phyloP scores from a whole-genome alignment of 2,888 invertebrate genomes.

The Peribatodes rhomboidaria region DNA sequence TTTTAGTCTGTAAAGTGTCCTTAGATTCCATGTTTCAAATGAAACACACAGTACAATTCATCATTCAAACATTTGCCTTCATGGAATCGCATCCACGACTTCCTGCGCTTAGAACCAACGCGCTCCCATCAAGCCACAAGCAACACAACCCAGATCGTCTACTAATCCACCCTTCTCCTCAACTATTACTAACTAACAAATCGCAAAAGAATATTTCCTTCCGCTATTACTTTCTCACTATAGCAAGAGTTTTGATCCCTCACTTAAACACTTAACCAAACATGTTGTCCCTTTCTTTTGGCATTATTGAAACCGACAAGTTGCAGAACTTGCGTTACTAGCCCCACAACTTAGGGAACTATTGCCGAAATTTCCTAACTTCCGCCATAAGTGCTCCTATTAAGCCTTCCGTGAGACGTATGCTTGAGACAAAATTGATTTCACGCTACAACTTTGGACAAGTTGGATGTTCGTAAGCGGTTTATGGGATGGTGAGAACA shows the following conservation, averaged over 20 bases:
- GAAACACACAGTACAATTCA: too few species aligned
- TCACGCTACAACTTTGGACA: conserved; percentile 40
- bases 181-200: neutral
- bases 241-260: conserved; percentile 14
- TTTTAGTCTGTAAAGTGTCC: too few species aligned
- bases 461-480: conserved; percentile 10
- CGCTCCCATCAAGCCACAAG: too few species aligned
- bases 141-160: too few species aligned
- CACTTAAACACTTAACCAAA: conserved; percentile 20
- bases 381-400: conserved; percentile 46
- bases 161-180: too few species aligned
- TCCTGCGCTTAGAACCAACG: too few species aligned
- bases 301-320: conserved; percentile 34
- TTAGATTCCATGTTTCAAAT: too few species aligned
- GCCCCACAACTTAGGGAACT: conserved; percentile 42
- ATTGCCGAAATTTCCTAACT: conserved; percentile 43
- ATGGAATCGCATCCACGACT: too few species aligned
- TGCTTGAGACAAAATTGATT: conserved; percentile 46
- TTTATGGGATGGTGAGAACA: neutral
- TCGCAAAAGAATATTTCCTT: neutral
- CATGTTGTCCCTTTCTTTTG: conserved; percentile 23
- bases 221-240: neutral
- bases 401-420: conserved; percentile 43
- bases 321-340: conserved; percentile 38
- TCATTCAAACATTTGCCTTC: too few species aligned